Evolutionary conservation across 2,113 vertebrate species (phyloP).

Genomic region (Mesocricetus auratus): DNA sequence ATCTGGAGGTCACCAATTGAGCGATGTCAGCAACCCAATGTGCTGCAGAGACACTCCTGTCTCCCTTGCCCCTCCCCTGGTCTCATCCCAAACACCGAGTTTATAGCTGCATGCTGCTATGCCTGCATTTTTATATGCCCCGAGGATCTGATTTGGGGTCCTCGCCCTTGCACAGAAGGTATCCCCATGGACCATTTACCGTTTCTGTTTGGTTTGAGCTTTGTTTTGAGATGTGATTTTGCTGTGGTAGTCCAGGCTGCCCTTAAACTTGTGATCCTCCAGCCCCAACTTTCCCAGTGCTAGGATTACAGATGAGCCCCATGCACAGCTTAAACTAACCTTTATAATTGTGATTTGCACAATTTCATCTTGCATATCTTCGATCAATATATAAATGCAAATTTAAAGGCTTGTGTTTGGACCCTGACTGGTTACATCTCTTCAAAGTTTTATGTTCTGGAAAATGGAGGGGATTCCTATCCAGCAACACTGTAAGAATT

Average conservation of each 20-base stretch:
- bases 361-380: background rate
- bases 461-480: background rate
- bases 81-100: background rate
- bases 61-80: background rate
- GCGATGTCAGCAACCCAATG: background rate
- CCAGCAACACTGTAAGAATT: background rate
- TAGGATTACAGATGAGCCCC: background rate
- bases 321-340: background rate
- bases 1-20: background rate
- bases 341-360: background rate
- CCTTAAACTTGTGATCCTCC: background rate
- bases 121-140: background rate
- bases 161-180: background rate
- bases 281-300: background rate
- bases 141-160: too few relatives aligned
- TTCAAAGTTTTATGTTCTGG: background rate
- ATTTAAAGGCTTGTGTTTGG: background rate
- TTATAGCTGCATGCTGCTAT: background rate
- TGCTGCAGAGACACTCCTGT: background rate
- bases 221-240: background rate
- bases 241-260: background rate
- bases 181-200: too few relatives aligned
- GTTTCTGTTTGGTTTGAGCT: background rate
- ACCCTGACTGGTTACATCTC: background rate
- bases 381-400: background rate